phyloP scores from a whole-genome alignment of 1,140 invertebrate species.

The Brachionus koreanus region DNA sequence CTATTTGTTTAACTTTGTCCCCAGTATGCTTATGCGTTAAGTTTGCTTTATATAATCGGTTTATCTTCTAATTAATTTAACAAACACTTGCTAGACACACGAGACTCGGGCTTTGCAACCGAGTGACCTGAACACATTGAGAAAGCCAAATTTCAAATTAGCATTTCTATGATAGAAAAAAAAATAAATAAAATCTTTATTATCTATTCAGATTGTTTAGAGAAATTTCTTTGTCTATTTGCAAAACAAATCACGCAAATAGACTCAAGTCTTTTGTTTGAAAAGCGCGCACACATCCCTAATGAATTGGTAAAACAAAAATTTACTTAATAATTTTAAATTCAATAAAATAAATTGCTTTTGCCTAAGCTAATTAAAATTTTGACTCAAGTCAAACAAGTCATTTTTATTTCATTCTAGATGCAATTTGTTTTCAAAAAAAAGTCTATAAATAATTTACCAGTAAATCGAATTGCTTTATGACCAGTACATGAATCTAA shows the following conservation, averaged over 20 bases:
- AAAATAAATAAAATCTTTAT: neutral
- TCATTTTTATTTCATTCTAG: neutral
- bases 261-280: neutral
- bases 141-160: neutral
- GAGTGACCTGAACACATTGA: constrained; percentile 3
- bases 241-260: constrained; percentile 1
- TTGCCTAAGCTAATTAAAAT: neutral
- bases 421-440: neutral
- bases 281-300: neutral
- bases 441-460: neutral
- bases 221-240: constrained; percentile 3
- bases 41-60: neutral
- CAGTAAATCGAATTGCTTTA: neutral
- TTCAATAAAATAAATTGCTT: neutral
- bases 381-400: neutral
- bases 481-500: neutral
- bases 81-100: neutral
- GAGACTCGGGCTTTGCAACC: neutral
- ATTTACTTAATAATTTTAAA: neutral
- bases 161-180: neutral
- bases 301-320: neutral
- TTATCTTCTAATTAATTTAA: neutral
- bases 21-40: neutral
- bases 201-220: neutral
- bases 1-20: neutral